Evolutionary conservation across 2,113 vertebrate genomes (phyloP).

Genomic region (Colinus virginianus): DNA sequence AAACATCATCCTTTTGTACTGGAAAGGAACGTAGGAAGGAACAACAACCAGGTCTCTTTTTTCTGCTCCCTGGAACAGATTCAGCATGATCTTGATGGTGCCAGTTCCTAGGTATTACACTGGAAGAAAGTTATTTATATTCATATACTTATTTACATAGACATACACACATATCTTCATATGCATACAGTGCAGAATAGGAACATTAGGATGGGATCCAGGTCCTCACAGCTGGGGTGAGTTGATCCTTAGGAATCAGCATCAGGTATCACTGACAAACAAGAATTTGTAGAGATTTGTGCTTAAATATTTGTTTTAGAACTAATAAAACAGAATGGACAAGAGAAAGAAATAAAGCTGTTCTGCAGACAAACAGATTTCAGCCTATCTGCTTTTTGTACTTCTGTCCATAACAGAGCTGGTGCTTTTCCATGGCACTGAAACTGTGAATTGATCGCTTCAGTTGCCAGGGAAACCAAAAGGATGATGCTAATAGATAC

Average conservation of each 20-base stretch:
- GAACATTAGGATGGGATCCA: background rate
- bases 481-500: constrained; percentile 76
- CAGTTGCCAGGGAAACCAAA: constrained; percentile 80
- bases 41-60: background rate
- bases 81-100: background rate
- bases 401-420: constrained; percentile 59
- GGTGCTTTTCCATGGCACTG: constrained; percentile 64
- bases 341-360: constrained; percentile 50
- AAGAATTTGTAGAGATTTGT: background rate
- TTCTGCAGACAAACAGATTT: constrained; percentile 16
- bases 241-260: background rate
- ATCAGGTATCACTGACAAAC: background rate
- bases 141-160: background rate
- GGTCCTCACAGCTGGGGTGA: background rate
- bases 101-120: background rate
- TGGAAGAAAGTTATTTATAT: background rate
- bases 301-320: constrained; percentile 25
- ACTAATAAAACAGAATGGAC: constrained; percentile 43
- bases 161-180: background rate
- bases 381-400: constrained; percentile 52
- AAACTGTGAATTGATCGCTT: constrained; percentile 76
- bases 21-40: background rate
- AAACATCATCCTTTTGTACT: background rate
- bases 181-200: background rate
- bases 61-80: background rate